Percentiles rank a stretch among this genome's conserved stretches.
Conservation (phyloP, 1,140 invertebrate species). For the Drosophila obscura region DNA sequence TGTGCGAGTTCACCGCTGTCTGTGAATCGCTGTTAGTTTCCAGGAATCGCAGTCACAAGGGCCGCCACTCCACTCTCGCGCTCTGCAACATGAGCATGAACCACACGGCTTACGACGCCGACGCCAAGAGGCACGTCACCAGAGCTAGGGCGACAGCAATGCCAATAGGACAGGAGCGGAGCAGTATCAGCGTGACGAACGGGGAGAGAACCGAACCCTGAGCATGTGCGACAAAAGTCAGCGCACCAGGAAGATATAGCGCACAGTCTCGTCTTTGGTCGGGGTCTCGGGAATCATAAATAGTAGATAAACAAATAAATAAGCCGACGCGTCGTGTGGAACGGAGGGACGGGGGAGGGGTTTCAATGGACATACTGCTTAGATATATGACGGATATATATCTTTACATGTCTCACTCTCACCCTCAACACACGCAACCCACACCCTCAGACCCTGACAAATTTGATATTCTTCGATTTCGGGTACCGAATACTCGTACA, state of each 20-base stretch:
- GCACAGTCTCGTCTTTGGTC: constrained; percentile 32
- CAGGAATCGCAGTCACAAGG: constrained; percentile 72
- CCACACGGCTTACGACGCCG: constrained; percentile 29
- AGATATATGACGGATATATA: constrained; percentile 75
- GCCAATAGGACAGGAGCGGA: constrained; percentile 34
- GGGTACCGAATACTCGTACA: constrained; percentile 22
- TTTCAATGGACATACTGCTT: constrained; percentile 12
- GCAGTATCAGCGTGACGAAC: constrained; percentile 58
- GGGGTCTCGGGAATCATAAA: constrained; percentile 62
- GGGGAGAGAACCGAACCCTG: constrained; percentile 3
- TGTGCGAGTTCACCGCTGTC: constrained; percentile 80
- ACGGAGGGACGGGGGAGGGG: neutral
- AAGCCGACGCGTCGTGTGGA: constrained; percentile 45
- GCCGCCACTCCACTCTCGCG: constrained; percentile 21
- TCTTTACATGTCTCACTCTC: constrained; percentile 48
- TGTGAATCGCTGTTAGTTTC: constrained; percentile 84
- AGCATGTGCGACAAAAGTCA: constrained; percentile 10
- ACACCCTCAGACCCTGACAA: constrained; percentile 20
- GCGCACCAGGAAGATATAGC: constrained; percentile 30
- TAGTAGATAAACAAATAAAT: constrained; percentile 80
- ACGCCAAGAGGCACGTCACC: constrained; percentile 61
- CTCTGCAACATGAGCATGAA: constrained; percentile 9
- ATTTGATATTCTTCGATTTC: constrained; percentile 59
- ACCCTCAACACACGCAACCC: constrained; percentile 1
- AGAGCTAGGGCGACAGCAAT: constrained; percentile 28